These are phyloP conservation scores for Araneus ventricosus DNA, from an alignment of 1,140 invertebrate genomes.

Conservation along the genomic window DNA sequence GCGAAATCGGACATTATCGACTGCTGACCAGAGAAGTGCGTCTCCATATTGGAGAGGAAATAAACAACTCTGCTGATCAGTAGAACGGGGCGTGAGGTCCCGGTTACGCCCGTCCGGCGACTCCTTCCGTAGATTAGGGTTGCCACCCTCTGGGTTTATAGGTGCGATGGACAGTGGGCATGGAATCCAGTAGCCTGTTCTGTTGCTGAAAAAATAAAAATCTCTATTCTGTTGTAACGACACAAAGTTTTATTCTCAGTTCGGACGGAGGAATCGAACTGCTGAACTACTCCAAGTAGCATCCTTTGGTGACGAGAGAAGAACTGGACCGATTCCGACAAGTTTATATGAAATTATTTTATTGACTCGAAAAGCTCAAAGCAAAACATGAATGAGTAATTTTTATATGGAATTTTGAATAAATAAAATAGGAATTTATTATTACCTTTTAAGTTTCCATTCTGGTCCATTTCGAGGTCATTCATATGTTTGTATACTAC, in stretches of 20 bases:
- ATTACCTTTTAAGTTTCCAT: constrained; percentile 7
- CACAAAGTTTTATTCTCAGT: constrained; percentile 52
- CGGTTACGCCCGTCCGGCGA: constrained; percentile 67
- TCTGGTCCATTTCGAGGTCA: constrained; percentile 21
- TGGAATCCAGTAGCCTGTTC: constrained; percentile 58
- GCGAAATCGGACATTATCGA: constrained; percentile 75
- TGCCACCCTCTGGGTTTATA: constrained; percentile 56
- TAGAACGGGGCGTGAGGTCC: constrained; percentile 54
- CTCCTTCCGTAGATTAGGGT: constrained; percentile 71
- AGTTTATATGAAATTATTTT: constrained; percentile 55
- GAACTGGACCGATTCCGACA: constrained; percentile 14
- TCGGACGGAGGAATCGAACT: background rate
- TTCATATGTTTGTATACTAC: constrained; percentile 21
- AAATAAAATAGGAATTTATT: constrained; percentile 50
- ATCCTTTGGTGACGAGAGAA: background rate
- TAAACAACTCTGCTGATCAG: constrained; percentile 57
- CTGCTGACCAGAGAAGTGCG: constrained; percentile 61
- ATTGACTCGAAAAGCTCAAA: constrained; percentile 50
- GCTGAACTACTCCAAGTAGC: constrained; percentile 50
- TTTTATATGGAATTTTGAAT: constrained; percentile 55
- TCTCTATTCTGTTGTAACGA: constrained; percentile 64
- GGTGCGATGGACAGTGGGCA: constrained; percentile 57
- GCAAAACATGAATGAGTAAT: constrained; percentile 56
- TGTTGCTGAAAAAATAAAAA: constrained; percentile 51
- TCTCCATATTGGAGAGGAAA: constrained; percentile 68